A percentile compares a stretch with the other conserved stretches of the same genome.
Evolutionary conservation across 2,797 vertebrate species (phyloP).

Genomic region (Gymnoscopelus braueri): DNA sequence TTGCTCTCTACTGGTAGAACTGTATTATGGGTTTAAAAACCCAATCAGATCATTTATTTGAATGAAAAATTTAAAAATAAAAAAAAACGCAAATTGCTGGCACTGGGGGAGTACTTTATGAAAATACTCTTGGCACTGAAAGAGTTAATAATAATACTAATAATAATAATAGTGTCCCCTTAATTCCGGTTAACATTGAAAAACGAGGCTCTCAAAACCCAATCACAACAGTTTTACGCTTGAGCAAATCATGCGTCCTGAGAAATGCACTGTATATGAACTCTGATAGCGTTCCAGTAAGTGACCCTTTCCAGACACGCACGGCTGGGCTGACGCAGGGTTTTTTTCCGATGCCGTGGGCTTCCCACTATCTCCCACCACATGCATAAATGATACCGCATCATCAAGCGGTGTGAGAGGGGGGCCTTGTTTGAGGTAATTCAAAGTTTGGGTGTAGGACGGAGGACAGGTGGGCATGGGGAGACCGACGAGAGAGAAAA

Average conservation of each 20-base stretch:
- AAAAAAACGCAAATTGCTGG: too few relatives aligned
- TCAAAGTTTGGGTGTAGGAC: slow-evolving; percentile 63
- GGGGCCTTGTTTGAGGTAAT: slow-evolving; percentile 66
- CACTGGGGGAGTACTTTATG: too few relatives aligned
- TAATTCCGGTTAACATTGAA: too few relatives aligned
- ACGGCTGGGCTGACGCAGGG: slow-evolving; percentile 1
- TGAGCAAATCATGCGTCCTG: slow-evolving; percentile 9
- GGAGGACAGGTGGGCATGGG: slow-evolving; percentile 53
- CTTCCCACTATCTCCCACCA: slow-evolving; percentile 39
- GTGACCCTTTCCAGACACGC: slow-evolving; percentile 29
- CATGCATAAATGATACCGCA: slow-evolving; percentile 55
- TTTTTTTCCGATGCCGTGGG: slow-evolving; percentile 22
- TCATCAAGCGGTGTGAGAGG: slow-evolving; percentile 57
- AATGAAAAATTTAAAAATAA: too few relatives aligned
- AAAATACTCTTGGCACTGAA: too few relatives aligned
- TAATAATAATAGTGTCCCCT: too few relatives aligned
- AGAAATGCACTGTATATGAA: slow-evolving; percentile 11
- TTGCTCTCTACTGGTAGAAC: too few relatives aligned
- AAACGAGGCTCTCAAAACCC: too few relatives aligned
- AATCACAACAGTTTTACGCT: slow-evolving; percentile 2
- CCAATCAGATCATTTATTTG: too few relatives aligned
- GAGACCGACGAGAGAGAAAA: slow-evolving; percentile 75
- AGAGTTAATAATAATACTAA: too few relatives aligned
- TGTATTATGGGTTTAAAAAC: too few relatives aligned
- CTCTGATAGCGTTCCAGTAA: slow-evolving; percentile 18